Percentiles rank a stretch among this genome's conserved stretches.
phyloP scores from a whole-genome alignment of 92 coral and sea anemone genomes.

The Epizoanthus ramosus region DNA sequence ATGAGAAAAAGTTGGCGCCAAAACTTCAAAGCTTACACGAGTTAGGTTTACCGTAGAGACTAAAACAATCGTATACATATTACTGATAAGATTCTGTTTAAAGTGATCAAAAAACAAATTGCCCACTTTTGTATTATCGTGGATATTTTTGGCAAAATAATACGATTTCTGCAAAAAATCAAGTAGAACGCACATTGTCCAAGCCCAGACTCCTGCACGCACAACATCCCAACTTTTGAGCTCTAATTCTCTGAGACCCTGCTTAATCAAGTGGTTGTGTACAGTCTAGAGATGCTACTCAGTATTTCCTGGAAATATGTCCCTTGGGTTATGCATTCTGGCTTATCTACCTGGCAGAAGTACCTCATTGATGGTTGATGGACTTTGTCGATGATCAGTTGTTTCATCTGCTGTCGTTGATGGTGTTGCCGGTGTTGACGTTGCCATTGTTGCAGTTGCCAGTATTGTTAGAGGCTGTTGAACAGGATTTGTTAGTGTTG shows the following conservation, averaged over 20 bases:
- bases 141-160: neutral
- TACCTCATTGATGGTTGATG: too few relatives aligned
- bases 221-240: slow-evolving; percentile 22
- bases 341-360: too few relatives aligned
- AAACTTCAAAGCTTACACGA: too few relatives aligned
- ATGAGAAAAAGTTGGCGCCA: neutral
- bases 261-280: slow-evolving; percentile 26
- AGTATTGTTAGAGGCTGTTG: too few relatives aligned
- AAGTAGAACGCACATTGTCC: slow-evolving; percentile 7
- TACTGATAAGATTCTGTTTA: neutral
- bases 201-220: slow-evolving; percentile 16
- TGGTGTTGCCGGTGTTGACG: too few relatives aligned
- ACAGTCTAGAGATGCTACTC: slow-evolving; percentile 11
- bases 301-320: slow-evolving; percentile 12
- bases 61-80: neutral
- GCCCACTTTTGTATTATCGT: too few relatives aligned
- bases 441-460: too few relatives aligned
- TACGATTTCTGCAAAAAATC: neutral
- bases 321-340: neutral
- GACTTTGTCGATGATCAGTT: too few relatives aligned
- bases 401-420: too few relatives aligned
- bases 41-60: neutral
- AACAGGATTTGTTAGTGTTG: too few relatives aligned
- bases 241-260: too few relatives aligned
- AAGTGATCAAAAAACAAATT: neutral